Evolutionary conservation across 2,113 vertebrate species (phyloP), one percentile per base, ranked within the genome.

Genomic region (Probosciger aterrimus): DNA sequence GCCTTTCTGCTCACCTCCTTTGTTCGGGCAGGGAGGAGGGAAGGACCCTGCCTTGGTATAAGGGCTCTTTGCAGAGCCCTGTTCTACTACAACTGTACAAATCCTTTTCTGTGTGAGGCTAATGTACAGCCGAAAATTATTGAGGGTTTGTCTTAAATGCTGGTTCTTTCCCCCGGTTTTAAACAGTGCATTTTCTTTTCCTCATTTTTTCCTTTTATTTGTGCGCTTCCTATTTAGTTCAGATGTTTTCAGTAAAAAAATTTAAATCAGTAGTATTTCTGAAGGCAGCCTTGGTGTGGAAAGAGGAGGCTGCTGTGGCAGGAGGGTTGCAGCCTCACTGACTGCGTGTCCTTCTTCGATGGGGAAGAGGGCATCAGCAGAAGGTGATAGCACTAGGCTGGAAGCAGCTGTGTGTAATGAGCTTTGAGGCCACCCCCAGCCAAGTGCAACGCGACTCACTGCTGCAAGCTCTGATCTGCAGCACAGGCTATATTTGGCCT

Each of bases 401-500:
- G 41, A 27, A 79, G 84, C 91, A 55, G 71, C 46, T 4, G 5
- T 15, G 28, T 92, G 64, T 20, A n/a, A 41, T 10, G 53, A 82
- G 37, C 67, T 93, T 65, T 52, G 50, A 52, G 77, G 60, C 70
- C 82, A 24, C 33, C 81, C 30, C 69, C 80, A 81, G 64, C 91
- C 78, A 28, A 92, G 28, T 1, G 50, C 57, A 77, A 12, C 14
- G 46, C 52, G 11, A n/a, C 1, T 5, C 4, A 1, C 78, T 18
- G 71, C 59, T 79, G 52, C 17, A 35, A 94, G 87, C 87, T 84
- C 84, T 65, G 30, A 43, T 50, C 90, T 82, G 70, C 83, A 77
- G 78, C 50, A 7, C 73, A 43, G 91, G 75, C 91, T 96, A 82
- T 90, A 91, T 96, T 93, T 95, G 89, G 92, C 74, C 70, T 91